These are phyloP conservation scores for Porites divaricata DNA, from an alignment of 92 coral and sea anemone species.

Conservation along the genomic window DNA sequence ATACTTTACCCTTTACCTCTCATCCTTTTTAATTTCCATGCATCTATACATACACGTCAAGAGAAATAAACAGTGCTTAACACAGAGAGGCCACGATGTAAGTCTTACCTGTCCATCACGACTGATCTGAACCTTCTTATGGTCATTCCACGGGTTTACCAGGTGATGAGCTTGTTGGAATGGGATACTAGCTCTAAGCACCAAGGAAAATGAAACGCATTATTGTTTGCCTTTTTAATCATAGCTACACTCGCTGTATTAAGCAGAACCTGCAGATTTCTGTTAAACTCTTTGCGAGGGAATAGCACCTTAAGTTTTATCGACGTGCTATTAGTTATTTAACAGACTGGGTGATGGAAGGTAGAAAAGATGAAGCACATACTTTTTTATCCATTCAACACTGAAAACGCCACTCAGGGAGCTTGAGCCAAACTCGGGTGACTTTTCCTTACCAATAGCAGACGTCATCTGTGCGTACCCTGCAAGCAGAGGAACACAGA, in stretches of 20 bases:
- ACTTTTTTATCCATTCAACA: constrained; percentile 95
- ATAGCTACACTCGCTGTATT: no score
- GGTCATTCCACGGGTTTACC: constrained; percentile 97
- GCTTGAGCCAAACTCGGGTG: constrained; percentile 97
- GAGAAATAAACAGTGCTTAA: no score
- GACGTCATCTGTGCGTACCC: constrained; percentile 97
- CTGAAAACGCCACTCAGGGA: constrained; percentile 93
- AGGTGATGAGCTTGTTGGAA: constrained; percentile 96
- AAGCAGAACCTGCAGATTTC: no score
- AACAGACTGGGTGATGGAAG: no score
- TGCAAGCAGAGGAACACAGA: constrained; percentile 4
- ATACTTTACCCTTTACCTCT: not conserved
- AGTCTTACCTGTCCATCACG: constrained; percentile 96
- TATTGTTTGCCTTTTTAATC: no score
- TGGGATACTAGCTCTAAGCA: constrained; percentile 88
- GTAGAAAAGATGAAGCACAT: not conserved
- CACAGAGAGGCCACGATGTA: not conserved
- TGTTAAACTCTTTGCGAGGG: no score
- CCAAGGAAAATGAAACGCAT: not conserved
- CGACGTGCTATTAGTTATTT: no score
- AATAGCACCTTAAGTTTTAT: no score
- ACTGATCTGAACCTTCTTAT: constrained; percentile 98
- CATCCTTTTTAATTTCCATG: not conserved
- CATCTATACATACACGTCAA: not conserved
- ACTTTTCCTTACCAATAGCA: constrained; percentile 93